Percentiles rank a stretch among this genome's conserved stretches.
phyloP scores from a whole-genome alignment of 2,888 invertebrate genomes.

The Formica aserva region DNA sequence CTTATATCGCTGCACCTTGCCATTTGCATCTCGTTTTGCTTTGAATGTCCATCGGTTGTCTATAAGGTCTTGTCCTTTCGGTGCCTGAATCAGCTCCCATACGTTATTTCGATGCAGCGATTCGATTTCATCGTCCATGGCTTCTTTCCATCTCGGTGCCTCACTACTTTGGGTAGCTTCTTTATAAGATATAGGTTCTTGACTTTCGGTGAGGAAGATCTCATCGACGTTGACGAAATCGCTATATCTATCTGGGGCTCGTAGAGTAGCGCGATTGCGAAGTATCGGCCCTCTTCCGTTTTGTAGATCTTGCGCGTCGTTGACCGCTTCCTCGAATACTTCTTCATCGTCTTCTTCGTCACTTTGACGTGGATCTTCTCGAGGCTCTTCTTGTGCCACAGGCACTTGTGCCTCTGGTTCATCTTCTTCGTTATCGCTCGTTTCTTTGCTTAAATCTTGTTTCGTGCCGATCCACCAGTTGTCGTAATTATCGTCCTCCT shows the following conservation, averaged over 20 bases:
- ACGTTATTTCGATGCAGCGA: constrained; percentile 3
- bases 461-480: not conserved
- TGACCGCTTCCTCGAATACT: not conserved
- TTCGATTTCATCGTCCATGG: not conserved
- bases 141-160: not conserved
- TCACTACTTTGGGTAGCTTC: not conserved
- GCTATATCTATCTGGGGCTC: not conserved
- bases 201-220: not conserved
- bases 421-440: not conserved
- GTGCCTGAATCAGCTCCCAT: not conserved
- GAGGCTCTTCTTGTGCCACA: not conserved
- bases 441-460: not conserved
- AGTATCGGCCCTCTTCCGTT: not conserved
- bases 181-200: not conserved
- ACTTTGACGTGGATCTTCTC: not conserved
- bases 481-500: not conserved
- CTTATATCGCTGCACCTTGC: not conserved
- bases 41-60: not conserved
- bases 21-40: not conserved
- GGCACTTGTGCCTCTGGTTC: not conserved
- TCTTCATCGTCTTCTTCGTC: not conserved
- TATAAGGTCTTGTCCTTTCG: not conserved
- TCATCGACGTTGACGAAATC: not conserved
- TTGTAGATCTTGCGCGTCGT: not conserved
- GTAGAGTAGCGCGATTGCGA: too few species aligned